Evolutionary conservation across 1,140 invertebrate genomes (phyloP).

Genomic region (Trachelipus rathkii): DNA sequence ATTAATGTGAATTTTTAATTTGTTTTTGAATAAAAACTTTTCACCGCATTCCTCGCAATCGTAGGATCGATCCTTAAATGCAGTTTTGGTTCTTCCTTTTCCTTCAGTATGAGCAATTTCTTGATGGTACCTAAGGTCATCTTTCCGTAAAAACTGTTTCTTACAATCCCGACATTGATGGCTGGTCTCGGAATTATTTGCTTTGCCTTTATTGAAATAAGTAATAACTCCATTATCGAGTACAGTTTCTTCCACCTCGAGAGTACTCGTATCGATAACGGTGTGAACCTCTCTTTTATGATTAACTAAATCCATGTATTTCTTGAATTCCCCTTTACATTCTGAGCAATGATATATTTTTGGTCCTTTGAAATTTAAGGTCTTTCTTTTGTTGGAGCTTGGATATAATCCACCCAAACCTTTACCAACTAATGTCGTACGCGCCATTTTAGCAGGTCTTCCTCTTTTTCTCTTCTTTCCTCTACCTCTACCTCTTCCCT

Average conservation of each 20-base stretch:
- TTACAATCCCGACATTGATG: constrained; percentile 44
- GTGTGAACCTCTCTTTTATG: constrained; percentile 44
- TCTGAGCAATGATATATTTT: constrained; percentile 43
- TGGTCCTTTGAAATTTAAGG: constrained; percentile 34
- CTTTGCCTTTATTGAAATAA: constrained; percentile 45
- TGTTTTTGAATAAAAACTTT: constrained; percentile 44
- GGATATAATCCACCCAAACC: constrained; percentile 43
- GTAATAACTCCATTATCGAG: constrained; percentile 44
- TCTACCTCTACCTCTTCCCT: constrained; percentile 32
- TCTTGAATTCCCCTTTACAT: constrained; percentile 43
- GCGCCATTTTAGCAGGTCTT: constrained; percentile 32
- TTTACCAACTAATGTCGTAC: constrained; percentile 42
- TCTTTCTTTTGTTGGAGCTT: constrained; percentile 35
- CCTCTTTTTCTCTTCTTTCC: constrained; percentile 34
- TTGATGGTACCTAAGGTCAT: constrained; percentile 44
- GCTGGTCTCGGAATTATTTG: constrained; percentile 43
- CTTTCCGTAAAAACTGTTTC: constrained; percentile 42
- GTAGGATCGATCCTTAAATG: constrained; percentile 45
- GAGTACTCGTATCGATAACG: constrained; percentile 41
- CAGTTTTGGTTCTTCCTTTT: constrained; percentile 42
- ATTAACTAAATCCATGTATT: constrained; percentile 40
- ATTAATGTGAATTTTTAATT: constrained; percentile 45
- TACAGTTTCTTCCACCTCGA: constrained; percentile 44
- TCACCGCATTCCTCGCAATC: constrained; percentile 45
- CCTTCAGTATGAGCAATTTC: constrained; percentile 42